Base-by-base conservation (phyloP, 2,797 vertebrate species). In the Crypturellus tataupa region DNA sequence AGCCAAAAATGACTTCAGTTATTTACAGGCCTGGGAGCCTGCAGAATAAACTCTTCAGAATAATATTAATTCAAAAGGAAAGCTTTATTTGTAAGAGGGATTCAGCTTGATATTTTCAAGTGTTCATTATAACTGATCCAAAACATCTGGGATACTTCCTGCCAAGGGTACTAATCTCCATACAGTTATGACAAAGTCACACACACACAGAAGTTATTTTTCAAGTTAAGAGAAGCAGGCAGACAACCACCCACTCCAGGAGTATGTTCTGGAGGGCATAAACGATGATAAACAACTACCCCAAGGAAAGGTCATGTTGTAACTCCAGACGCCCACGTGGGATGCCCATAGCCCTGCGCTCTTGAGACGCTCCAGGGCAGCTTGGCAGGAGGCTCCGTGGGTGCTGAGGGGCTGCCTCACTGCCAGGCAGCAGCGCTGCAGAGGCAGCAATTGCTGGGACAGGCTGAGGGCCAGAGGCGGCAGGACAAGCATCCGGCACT, bases 141-240 rank as follows among this genome's bases (percentile, higher is more conserved):
- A 78, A 93, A 80, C 87, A 90, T 83, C 78, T 80, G 77, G 64
- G 63, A 76, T 80, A 37, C 56, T 76, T 88, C 70, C 62, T 68
- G 89, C 59, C 31, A 70, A 72, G 77, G 64, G 84, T 55, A 79
- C 49, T 51, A 49, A 87, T 35, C 86, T 87, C 76, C 31, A 15
- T 3, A 21, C n/a, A 73, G 65, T 90, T 76, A 79, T 10, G 21
- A 73, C 55, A 37, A 68, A 90, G 15, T 27, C 84, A 83, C 29
- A 20, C 19, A 20, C 46, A 47, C 23, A 24, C 19, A 47, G 21
- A 49, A 60, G 14, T 20, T 55, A 8, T 14, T 86, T 88, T 93
- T 58, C 16, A 49, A 58, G 73, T 1, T 10, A 60, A 3, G 10
- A 64, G 25, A 62, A 78, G 35, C 37, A 58, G 49, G 46, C 59